Percentiles rank a stretch among this genome's conserved stretches.
Evolutionary conservation across 2,113 vertebrate species (phyloP).

Genomic region (Cricetomys ansorgei): DNA sequence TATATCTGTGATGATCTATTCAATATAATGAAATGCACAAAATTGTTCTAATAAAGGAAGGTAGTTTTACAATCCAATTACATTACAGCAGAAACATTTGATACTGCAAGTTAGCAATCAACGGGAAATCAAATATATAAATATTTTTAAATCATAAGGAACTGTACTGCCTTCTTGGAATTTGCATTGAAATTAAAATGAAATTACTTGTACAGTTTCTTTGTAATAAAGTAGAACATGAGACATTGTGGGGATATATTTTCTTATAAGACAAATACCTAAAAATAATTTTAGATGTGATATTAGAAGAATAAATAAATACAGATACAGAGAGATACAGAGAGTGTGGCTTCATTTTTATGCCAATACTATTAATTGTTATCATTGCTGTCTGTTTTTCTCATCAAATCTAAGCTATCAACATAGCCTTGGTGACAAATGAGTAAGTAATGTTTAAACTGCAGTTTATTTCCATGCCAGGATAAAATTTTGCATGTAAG

Average conservation of each 20-base stretch:
- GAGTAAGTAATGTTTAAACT: slow-evolving; percentile 17
- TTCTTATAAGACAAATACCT: slow-evolving; percentile 27
- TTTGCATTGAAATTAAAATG: slow-evolving; percentile 58
- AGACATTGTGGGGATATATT: not conserved
- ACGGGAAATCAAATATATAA: slow-evolving; percentile 40
- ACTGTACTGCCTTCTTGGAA: not conserved
- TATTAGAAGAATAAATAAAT: slow-evolving; percentile 29
- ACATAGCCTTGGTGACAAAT: not conserved
- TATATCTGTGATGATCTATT: slow-evolving; percentile 5
- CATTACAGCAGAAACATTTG: not conserved
- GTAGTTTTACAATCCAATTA: slow-evolving; percentile 1
- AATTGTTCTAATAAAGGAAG: not conserved
- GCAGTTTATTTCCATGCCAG: not conserved
- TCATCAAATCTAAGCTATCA: not conserved
- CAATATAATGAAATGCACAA: not conserved
- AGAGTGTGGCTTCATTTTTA: not conserved
- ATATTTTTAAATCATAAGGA: slow-evolving; percentile 3
- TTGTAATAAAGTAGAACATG: not conserved
- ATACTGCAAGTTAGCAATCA: slow-evolving; percentile 6
- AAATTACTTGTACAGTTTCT: slow-evolving; percentile 17
- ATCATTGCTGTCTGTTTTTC: not conserved
- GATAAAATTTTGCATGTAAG: not conserved
- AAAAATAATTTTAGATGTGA: slow-evolving; percentile 30
- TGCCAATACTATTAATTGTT: not conserved
- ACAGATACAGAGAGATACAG: not conserved